Evolutionary conservation across 2,113 vertebrate genomes (phyloP).

Genomic region (Vicugna pacos): DNA sequence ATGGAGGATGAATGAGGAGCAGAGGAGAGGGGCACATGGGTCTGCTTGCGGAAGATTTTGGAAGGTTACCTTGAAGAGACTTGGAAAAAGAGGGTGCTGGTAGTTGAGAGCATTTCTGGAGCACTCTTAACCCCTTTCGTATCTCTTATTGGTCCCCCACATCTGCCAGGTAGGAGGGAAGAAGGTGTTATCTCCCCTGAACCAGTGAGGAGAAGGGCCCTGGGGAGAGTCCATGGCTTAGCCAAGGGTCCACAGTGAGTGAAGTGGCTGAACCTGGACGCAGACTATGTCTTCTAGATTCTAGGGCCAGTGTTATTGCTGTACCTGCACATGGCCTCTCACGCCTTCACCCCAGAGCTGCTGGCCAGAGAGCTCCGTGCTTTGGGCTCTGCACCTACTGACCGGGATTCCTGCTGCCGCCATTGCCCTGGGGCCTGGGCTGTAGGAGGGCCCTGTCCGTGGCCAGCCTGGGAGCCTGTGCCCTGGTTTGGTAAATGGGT

Average conservation of each 20-base stretch:
- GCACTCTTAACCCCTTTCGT: background rate
- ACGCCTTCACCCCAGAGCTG: background rate
- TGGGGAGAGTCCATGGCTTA: background rate
- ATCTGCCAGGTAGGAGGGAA: background rate
- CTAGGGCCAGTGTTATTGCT: background rate
- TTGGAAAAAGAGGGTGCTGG: background rate
- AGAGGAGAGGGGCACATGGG: background rate
- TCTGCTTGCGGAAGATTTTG: background rate
- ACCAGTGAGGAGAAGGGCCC: background rate
- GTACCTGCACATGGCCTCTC: background rate
- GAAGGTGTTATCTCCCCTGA: background rate
- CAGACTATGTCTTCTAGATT: background rate
- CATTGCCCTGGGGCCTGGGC: background rate
- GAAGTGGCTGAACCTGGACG: background rate
- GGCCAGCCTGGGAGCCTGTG: constrained; percentile 84
- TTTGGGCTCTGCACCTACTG: background rate
- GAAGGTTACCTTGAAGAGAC: background rate
- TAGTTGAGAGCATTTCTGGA: background rate
- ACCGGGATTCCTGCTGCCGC: background rate
- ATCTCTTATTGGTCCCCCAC: fast-evolving
- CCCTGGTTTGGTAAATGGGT: constrained; percentile 89
- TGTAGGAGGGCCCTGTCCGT: constrained; percentile 82
- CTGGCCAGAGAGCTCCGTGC: background rate
- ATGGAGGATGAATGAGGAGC: fast-evolving
- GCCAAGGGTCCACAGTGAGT: background rate